Evolutionary conservation across 2,888 invertebrate genomes (phyloP), one percentile per base, ranked within the genome.

Genomic region (Eurytoma californica): DNA sequence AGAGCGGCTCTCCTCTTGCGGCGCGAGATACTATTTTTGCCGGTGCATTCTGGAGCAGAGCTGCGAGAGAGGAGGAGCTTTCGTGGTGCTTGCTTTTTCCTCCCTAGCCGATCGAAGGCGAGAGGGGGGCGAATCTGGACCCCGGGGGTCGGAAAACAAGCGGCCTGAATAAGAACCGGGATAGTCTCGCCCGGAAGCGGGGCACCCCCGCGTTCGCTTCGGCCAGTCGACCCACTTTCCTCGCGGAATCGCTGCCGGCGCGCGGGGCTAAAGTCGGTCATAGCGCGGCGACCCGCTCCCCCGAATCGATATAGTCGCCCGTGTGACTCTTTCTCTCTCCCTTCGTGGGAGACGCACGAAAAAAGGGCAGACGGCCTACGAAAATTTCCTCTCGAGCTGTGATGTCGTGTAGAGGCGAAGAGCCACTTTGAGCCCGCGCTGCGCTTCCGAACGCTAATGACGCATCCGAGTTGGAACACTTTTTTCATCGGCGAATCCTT

Each of bases 201-300:
- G 55, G 28, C 24, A 67, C 30, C 83, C 86, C 84, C 86, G 83
- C 82, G 80, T 84, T 81, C 80, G 84, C 84, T 83, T 86, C 83
- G 84, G 82, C 82, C 82, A 82, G 84, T 72, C 85, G 87, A 87
- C 87, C 87, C 81, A 87, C 83, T 86, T 86, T 82, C 51, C 13
- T n/a, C 73, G 68, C 49, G 81, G 76, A 82, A 80, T 77, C 68
- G 74, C 78, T 68, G 60, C 58, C 69, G 66, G 73, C 39, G 63
- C 47, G 63, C 63, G 63, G 63, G 47, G 39, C 63, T 39, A 39
- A 39, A 39, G 39, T 39, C 39, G 39, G 39, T 39, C 39, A 39
- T 39, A 39, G 47, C 63, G 63, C 63, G 13, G 24, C 47, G 63
- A 18, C 39, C 53, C 20, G 24, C 63, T 61, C 53, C 58, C 70